Evolutionary conservation across 2,888 invertebrate genomes (phyloP), one percentile per base, ranked within the genome.

Genomic region (Drosophila algonquin): DNA sequence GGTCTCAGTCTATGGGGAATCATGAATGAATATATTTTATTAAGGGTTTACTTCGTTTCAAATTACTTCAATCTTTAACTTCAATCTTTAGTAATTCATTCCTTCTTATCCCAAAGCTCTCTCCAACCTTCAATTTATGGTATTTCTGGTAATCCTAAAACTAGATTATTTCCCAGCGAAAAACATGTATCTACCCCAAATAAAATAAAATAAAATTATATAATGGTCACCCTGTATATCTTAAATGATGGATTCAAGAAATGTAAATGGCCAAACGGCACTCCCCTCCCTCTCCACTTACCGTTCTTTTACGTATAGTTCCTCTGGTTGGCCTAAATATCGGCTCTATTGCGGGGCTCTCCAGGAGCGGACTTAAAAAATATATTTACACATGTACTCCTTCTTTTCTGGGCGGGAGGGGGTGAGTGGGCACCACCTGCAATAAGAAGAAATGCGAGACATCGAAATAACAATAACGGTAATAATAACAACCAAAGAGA

Each of bases 401-500:
- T 51, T 45, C 53, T 48, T 44, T 64, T 56, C 18, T 4, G 24
- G 24, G 24, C 24, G 24, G 14, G 55, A 67, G 65, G 55, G 69
- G 65, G 3, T 14, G 14, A 14, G n/a, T 7, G 40, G 14, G 14
- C 40, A 40, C 67, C 86, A 83, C 82, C 85, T 85, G 88, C 74
- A 69, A 59, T 73, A 67, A 59, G 52, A 58, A 59, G 55, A 78
- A 77, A 69, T 70, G 73, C 21, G 73, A 84, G 79, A 57, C 55
- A 53, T 73, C 53, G 52, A 56, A 73, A 74, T 75, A 73, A 55
- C 72, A 71, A 56, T 73, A 69, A 32, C 24, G 40, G 40, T 68
- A 57, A 69, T 69, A 67, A 67, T 71, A 63, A 71, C 58, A 73
- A 57, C 57, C 79, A 81, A 80, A 78, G 76, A 69, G 80, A 82